Evolutionary conservation across 2,797 vertebrate species (phyloP).

Genomic region (Peromyscus melanophrys): DNA sequence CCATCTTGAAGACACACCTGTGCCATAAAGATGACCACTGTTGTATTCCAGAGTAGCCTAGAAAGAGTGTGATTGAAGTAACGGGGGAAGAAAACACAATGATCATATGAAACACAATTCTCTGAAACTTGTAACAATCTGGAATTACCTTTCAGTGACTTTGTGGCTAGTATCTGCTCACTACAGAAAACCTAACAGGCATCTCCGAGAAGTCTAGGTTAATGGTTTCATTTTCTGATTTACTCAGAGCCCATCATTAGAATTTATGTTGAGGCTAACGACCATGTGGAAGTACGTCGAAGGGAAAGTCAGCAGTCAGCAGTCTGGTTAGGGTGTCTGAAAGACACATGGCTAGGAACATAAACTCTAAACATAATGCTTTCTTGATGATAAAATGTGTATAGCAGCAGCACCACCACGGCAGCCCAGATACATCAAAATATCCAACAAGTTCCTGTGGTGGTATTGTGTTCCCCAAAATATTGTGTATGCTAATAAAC

Average conservation of each 20-base stretch:
- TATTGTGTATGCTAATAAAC: too few relatives aligned
- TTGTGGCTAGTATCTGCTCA: rapidly evolving
- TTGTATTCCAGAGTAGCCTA: neutral
- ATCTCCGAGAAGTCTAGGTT: too few relatives aligned
- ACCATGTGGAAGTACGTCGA: neutral
- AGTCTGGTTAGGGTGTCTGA: neutral
- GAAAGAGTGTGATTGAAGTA: neutral
- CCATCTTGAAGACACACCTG: neutral
- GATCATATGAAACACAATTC: neutral
- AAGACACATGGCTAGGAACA: neutral
- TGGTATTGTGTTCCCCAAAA: too few relatives aligned
- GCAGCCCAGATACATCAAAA: neutral
- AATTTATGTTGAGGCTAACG: neutral
- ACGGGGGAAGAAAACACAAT: rapidly evolving
- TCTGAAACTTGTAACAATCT: too few relatives aligned
- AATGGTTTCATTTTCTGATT: neutral
- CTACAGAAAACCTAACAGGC: neutral
- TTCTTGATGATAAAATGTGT: neutral
- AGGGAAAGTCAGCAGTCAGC: neutral
- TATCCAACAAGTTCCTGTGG: neutral
- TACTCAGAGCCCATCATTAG: neutral
- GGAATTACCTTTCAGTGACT: neutral
- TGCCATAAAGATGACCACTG: rapidly evolving
- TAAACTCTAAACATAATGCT: neutral
- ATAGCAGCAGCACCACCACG: neutral